These are phyloP conservation scores for Drosophila sucinea DNA, from an alignment of 1,140 invertebrate genomes.

Conservation along the genomic window DNA sequence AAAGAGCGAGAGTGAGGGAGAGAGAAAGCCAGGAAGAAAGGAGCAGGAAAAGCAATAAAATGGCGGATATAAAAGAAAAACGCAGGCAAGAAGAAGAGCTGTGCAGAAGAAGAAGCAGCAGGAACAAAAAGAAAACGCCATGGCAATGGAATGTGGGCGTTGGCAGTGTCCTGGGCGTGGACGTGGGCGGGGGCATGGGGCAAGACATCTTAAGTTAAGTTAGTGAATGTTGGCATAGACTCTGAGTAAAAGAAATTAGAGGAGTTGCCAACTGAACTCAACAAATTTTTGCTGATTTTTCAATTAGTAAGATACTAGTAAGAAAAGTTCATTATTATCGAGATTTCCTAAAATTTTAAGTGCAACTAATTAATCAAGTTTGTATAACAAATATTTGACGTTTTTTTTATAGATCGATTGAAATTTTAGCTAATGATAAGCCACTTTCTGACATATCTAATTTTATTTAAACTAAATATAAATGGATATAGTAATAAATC, in stretches of 20 bases:
- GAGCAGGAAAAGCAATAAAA: conserved; percentile 65
- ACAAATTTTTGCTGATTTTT: background rate
- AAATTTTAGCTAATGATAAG: no score
- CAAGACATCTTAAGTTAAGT: conserved; percentile 3
- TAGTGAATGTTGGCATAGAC: conserved; percentile 2
- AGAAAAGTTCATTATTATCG: no score
- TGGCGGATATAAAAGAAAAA: conserved; percentile 57
- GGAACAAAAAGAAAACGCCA: conserved; percentile 8
- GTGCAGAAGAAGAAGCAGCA: conserved; percentile 26
- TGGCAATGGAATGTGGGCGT: conserved; percentile 9
- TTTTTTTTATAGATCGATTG: no score
- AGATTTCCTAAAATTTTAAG: no score
- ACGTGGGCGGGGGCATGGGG: background rate
- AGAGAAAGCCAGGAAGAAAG: background rate
- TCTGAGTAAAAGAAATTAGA: background rate
- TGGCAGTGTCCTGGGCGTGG: background rate
- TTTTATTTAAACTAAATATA: no score
- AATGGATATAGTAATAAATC: no score
- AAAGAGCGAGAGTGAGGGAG: background rate
- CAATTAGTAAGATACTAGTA: no score
- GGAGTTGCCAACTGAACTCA: background rate
- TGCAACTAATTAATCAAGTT: no score
- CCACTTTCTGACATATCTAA: no score
- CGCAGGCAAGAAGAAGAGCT: conserved; percentile 23
- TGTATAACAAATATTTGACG: no score